Evolutionary conservation across 2,113 vertebrate species (phyloP).

Genomic region (Martes martes): DNA sequence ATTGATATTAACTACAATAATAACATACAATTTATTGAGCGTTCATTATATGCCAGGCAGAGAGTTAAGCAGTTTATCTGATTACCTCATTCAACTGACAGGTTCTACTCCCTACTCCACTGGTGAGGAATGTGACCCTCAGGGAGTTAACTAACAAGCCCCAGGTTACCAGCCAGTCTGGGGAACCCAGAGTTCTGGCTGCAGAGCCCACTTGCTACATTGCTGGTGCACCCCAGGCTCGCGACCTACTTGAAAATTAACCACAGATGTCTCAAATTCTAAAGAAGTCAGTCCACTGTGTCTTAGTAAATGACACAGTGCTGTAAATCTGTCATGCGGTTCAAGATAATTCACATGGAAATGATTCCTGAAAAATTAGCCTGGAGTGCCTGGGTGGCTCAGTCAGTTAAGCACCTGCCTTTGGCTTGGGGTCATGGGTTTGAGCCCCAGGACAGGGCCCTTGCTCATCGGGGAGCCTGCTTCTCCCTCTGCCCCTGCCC

Average conservation of each 20-base stretch:
- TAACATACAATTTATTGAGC: not conserved
- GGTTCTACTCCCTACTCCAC: not conserved
- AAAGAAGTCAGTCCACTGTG: not conserved
- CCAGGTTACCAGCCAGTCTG: not conserved
- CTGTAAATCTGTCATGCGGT: not conserved
- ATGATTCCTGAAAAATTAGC: not conserved
- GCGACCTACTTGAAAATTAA: not conserved
- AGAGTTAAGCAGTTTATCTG: not conserved
- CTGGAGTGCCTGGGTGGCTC: too few species aligned
- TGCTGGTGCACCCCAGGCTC: not conserved
- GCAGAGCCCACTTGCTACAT: not conserved
- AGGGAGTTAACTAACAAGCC: not conserved
- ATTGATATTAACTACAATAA: not conserved
- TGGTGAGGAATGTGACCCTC: not conserved
- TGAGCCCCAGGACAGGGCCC: too few species aligned
- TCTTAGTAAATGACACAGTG: not conserved
- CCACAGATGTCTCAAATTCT: not conserved
- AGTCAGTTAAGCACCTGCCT: too few species aligned
- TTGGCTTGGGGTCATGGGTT: too few species aligned
- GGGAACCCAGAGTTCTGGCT: not conserved
- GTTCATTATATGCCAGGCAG: not conserved
- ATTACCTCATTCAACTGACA: not conserved
- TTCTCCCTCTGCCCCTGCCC: too few species aligned
- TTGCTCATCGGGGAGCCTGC: too few species aligned
- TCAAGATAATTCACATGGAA: not conserved